These are phyloP conservation scores for Chrysogorgia sp. DNA, from an alignment of 92 coral and sea anemone species.

Conservation along the genomic window DNA sequence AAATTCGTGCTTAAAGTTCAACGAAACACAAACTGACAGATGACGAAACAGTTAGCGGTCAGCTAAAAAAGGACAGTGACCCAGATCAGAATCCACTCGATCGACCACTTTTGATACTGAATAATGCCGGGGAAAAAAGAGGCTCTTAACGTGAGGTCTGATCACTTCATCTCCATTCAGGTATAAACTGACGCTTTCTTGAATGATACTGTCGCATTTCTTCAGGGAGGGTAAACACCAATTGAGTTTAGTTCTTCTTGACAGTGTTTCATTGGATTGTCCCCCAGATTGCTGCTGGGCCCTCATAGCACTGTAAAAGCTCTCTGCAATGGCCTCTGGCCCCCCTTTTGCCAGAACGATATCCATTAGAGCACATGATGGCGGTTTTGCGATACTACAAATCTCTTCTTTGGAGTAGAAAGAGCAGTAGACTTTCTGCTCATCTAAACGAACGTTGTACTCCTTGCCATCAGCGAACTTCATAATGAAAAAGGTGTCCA, in stretches of 20 bases:
- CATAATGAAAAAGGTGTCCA: constrained; percentile 16
- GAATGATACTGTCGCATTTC: constrained; percentile 26
- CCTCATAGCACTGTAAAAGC: constrained; percentile 34
- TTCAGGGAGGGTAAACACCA: constrained; percentile 52
- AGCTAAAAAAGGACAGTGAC: neutral
- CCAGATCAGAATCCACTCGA: neutral
- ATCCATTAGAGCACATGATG: constrained; percentile 46
- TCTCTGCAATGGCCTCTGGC: constrained; percentile 52
- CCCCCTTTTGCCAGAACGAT: constrained; percentile 36
- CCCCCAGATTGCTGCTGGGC: constrained; percentile 41
- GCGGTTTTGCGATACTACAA: constrained; percentile 52
- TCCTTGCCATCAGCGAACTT: constrained; percentile 25
- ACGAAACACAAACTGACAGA: no score
- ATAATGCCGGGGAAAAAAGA: neutral
- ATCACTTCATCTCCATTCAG: neutral
- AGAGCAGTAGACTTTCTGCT: constrained; percentile 45
- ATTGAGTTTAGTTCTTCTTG: constrained; percentile 48
- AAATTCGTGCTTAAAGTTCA: no score
- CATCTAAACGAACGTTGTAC: constrained; percentile 23
- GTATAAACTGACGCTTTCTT: constrained; percentile 29
- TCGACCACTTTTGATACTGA: neutral
- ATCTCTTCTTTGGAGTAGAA: constrained; percentile 34
- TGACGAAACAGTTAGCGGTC: no score
- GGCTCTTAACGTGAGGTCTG: neutral
- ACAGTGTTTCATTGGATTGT: constrained; percentile 41